Conservation (phyloP, 2,113 vertebrate genomes). For the Podarcis muralis region DNA sequence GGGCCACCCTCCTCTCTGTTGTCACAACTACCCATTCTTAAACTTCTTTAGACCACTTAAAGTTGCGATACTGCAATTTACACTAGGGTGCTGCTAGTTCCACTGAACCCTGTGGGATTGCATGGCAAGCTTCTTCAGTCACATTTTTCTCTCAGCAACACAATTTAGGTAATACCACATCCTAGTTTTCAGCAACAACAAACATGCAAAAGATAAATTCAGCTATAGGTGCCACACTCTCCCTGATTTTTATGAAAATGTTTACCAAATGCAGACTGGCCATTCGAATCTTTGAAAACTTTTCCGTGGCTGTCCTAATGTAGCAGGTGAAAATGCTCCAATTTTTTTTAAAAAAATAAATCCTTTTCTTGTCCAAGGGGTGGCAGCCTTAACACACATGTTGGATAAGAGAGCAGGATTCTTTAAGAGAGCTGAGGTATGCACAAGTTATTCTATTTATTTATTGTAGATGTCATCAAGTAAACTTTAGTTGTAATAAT, state of each 20-base stretch:
- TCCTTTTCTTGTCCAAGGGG: not conserved
- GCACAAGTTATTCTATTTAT: not conserved
- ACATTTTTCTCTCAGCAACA: not conserved
- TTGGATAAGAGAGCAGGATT: not conserved
- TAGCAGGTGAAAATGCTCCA: not conserved
- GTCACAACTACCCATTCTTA: too few relatives aligned
- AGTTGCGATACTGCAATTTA: not conserved
- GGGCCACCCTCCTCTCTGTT: too few relatives aligned
- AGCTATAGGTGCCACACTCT: not conserved
- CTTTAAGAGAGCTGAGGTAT: not conserved
- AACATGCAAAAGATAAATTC: not conserved
- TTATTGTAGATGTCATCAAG: not conserved
- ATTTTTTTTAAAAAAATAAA: not conserved
- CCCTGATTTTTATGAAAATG: not conserved
- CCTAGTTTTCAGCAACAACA: not conserved
- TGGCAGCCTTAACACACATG: not conserved
- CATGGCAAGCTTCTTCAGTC: not conserved
- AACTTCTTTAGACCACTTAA: too few relatives aligned
- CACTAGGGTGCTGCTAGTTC: not conserved
- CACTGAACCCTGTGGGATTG: not conserved
- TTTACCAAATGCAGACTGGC: not conserved
- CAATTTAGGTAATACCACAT: not conserved
- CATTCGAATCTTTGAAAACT: not conserved
- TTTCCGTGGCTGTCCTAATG: not conserved
- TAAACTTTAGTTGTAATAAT: not conserved